Percentiles rank a stretch among this genome's conserved stretches.
Evolutionary conservation across 2,888 invertebrate genomes (phyloP).

Genomic region (Drosophila atripex): DNA sequence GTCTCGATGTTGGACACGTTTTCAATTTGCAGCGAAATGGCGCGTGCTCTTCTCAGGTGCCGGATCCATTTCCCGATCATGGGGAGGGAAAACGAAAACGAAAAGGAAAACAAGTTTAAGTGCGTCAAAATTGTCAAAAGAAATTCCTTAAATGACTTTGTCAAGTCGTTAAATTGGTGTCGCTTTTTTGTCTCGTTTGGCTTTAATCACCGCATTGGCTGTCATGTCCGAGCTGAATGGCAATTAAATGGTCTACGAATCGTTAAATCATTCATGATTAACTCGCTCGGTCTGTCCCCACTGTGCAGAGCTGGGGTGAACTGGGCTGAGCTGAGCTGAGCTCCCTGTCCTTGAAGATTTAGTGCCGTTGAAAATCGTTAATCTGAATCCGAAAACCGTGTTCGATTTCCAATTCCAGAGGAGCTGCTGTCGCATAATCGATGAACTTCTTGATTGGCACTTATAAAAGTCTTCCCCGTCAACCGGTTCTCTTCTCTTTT

Average conservation of each 20-base stretch:
- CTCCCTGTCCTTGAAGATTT: constrained; percentile 72
- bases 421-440: constrained; percentile 63
- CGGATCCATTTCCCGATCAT: constrained; percentile 27
- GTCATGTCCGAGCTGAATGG: constrained; percentile 56
- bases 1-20: constrained; percentile 79
- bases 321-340: constrained; percentile 2
- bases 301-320: background rate
- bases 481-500: constrained; percentile 37
- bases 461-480: constrained; percentile 11
- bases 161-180: constrained; percentile 60
- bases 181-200: constrained; percentile 38
- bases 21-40: constrained; percentile 73
- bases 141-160: constrained; percentile 59
- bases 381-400: constrained; percentile 35
- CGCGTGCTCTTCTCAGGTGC: constrained; percentile 45
- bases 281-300: constrained; percentile 51
- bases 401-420: constrained; percentile 12
- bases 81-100: constrained; percentile 41
- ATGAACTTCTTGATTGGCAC: constrained; percentile 60
- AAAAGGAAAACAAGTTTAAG: constrained; percentile 58
- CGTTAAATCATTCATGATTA: constrained; percentile 73
- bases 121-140: constrained; percentile 59
- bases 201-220: constrained; percentile 49
- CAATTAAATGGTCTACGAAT: constrained; percentile 67
- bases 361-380: constrained; percentile 69